Base-by-base conservation (phyloP, 1,140 invertebrate species). In the Drosophila rhopaloa region DNA sequence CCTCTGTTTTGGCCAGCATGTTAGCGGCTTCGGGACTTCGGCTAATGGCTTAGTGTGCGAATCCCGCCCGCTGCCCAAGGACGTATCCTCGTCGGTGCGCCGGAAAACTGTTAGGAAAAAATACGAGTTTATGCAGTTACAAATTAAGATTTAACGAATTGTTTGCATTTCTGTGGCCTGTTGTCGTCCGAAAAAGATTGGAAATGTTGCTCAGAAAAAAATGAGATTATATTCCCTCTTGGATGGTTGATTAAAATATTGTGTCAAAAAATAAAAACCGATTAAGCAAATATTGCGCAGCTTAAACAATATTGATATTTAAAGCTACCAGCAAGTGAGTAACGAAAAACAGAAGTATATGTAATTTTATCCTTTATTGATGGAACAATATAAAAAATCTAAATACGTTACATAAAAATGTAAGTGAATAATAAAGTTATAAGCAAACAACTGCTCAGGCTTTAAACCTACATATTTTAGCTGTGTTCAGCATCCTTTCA, bases 401-500 rank as follows among this genome's bases (percentile, higher is more conserved):
- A 4, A 24, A 24, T 2, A 1, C 19, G 19, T 19, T 24, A 24
- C 24, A 8, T 29, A 24, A 44, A 35, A 44, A 53, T 48, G 60
- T 68, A 66, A 68, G 65, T 68, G 16, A 53, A 61, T 66, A 43
- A 50, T 57, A 41, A 66, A 68, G 59, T 51, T 29, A 40, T 62
- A 19, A 9, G 38, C 29, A 53, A 66, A 66, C 60, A 53, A 10
- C 29, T 10, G 14, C 19, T 50, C 27, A 63, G 13, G 16, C 32
- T 38, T 40, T 10, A 41, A 50, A 8, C 14, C 10, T 10, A 37
- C 2, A 24, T 35, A 44, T n/a, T 9, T 11, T 24, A 53, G 37
- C 47, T 53, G 65, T 24, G 19, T 37, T 38, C 29, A 10, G 37
- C 19, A 57, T 29, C 27, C 38, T 27, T 32, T 43, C 6, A 24